These are phyloP conservation scores for Pteromalus puparum DNA, from an alignment of 1,140 invertebrate species.

Conservation along the genomic window DNA sequence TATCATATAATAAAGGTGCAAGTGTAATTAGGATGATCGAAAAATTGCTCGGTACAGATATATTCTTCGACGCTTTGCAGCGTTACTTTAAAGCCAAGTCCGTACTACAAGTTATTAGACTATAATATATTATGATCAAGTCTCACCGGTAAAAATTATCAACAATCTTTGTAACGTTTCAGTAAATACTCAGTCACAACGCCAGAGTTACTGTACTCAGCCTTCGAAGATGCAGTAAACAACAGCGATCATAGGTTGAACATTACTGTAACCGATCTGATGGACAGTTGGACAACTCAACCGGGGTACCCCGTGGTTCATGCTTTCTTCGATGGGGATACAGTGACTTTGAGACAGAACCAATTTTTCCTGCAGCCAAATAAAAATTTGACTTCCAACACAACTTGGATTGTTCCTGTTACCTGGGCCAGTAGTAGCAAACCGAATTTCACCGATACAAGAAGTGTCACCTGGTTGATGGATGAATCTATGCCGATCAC, in stretches of 20 bases:
- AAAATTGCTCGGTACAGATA: constrained; percentile 88
- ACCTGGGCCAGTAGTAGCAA: constrained; percentile 82
- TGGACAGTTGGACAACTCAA: constrained; percentile 94
- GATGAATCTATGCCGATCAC: constrained; percentile 57
- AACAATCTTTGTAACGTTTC: neutral
- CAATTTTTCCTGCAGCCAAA: constrained; percentile 75
- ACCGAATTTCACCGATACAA: constrained; percentile 80
- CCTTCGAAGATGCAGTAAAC: constrained; percentile 24
- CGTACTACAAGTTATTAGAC: constrained; percentile 50
- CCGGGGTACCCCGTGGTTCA: constrained; percentile 89
- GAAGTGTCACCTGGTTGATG: constrained; percentile 83
- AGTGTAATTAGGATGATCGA: constrained; percentile 96
- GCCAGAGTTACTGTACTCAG: neutral
- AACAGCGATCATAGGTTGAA: neutral
- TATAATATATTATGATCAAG: too few relatives aligned
- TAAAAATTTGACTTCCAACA: constrained; percentile 58
- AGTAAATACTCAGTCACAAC: constrained; percentile 14
- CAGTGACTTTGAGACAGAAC: constrained; percentile 69
- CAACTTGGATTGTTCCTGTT: constrained; percentile 89
- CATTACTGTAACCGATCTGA: constrained; percentile 76
- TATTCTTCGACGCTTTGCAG: constrained; percentile 87
- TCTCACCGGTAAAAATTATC: neutral
- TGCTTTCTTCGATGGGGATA: neutral
- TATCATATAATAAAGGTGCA: constrained; percentile 94
- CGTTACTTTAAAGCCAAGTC: constrained; percentile 84